phyloP scores from a whole-genome alignment of 2,888 invertebrate species.

The Rhorus exstirpatorius region DNA sequence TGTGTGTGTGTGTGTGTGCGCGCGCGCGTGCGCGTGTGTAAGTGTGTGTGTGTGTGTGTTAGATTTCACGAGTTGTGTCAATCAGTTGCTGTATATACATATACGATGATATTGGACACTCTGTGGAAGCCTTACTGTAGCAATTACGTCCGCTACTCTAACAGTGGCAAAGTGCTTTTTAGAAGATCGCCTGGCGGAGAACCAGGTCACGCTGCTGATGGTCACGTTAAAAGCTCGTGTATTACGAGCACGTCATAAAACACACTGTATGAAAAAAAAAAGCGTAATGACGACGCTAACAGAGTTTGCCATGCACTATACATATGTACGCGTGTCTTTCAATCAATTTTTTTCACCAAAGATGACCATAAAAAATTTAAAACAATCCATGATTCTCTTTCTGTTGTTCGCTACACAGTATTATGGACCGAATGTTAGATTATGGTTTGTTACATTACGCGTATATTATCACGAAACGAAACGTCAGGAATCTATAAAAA shows the following conservation, averaged over 20 bases:
- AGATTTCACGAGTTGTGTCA: conserved; percentile 37
- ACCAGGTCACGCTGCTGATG: conserved; percentile 57
- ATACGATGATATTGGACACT: conserved; percentile 27
- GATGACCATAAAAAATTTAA: conserved; percentile 10
- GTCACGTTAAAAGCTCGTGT: conserved; percentile 68
- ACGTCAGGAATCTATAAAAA: neutral
- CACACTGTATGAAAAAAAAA: conserved; percentile 45
- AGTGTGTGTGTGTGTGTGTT: neutral
- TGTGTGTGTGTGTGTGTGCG: neutral
- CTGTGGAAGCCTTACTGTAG: conserved; percentile 43
- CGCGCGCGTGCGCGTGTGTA: neutral
- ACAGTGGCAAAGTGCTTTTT: conserved; percentile 65
- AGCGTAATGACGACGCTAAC: conserved; percentile 46
- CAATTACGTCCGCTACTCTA: conserved; percentile 58
- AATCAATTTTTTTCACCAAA: conserved; percentile 36
- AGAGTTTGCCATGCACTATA: conserved; percentile 37
- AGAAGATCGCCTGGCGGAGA: conserved; percentile 55
- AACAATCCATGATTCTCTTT: neutral
- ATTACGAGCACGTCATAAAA: conserved; percentile 57
- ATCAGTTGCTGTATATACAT: conserved; percentile 9
- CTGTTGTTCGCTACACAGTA: neutral
- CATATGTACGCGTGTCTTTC: conserved; percentile 1
- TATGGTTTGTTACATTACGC: neutral
- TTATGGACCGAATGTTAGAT: neutral
- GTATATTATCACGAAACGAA: neutral